Evolutionary conservation across 2,113 vertebrate species (phyloP).

Genomic region (Rhabdomys dilectus): DNA sequence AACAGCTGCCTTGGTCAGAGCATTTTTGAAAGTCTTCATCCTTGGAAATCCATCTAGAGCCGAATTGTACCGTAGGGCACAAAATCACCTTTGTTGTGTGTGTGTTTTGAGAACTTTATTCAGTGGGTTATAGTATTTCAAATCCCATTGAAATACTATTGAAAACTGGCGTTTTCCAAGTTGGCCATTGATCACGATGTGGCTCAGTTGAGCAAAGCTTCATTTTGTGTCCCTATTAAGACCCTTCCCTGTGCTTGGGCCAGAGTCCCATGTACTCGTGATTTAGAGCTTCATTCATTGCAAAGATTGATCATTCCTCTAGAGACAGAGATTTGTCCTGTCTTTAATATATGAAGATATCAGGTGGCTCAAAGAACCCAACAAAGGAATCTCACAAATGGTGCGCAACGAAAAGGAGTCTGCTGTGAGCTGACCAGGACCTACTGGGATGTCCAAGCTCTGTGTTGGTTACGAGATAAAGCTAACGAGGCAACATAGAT

Average conservation of each 20-base stretch:
- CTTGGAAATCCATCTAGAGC: constrained; percentile 27
- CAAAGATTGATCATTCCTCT: not conserved
- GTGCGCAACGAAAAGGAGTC: not conserved
- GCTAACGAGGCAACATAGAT: not conserved
- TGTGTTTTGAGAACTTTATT: not conserved
- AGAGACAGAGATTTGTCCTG: not conserved
- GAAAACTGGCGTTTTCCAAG: not conserved
- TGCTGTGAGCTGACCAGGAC: not conserved
- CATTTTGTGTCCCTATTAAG: not conserved
- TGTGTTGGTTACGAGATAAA: not conserved
- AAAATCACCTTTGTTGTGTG: not conserved
- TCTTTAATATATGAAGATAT: not conserved
- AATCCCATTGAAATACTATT: not conserved
- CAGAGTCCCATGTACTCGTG: not conserved
- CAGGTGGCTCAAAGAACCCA: not conserved
- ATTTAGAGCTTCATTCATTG: not conserved
- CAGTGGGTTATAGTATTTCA: constrained; percentile 10
- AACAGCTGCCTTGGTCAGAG: not conserved
- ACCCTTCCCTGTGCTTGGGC: not conserved
- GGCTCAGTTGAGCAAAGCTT: not conserved
- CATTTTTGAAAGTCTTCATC: not conserved
- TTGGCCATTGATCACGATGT: not conserved
- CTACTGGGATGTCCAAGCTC: not conserved
- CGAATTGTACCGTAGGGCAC: not conserved
- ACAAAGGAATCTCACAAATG: not conserved